phyloP scores from a whole-genome alignment of 2,113 vertebrate genomes.

The Terrapene triunguis region DNA sequence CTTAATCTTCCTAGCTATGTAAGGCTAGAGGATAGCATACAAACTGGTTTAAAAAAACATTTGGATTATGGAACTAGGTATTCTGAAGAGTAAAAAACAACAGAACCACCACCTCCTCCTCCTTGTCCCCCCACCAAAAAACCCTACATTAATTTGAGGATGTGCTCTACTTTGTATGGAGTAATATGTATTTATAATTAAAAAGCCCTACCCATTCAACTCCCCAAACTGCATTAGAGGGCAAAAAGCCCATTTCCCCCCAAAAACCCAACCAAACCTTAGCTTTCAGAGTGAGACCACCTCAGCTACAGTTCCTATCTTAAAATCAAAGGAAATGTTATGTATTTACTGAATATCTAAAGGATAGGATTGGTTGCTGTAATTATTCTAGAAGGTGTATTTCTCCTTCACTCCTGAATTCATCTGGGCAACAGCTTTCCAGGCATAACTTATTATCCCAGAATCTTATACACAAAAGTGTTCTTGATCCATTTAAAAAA shows the following conservation, averaged over 20 bases:
- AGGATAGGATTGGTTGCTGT: neutral
- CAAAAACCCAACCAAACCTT: neutral
- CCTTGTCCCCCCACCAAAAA: too few species aligned
- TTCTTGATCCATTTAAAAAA: slow-evolving; percentile 51
- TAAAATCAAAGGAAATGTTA: neutral
- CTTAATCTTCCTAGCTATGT: neutral
- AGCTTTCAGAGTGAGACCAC: neutral
- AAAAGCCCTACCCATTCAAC: neutral
- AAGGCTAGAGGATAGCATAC: neutral
- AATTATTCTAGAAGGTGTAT: neutral
- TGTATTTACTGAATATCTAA: neutral
- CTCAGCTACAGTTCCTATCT: neutral
- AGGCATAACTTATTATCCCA: slow-evolving; percentile 46
- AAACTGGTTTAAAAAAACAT: neutral
- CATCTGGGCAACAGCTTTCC: slow-evolving; percentile 55
- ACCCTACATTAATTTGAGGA: neutral
- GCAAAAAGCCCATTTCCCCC: neutral
- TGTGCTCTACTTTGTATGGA: neutral
- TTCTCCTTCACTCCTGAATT: slow-evolving; percentile 46
- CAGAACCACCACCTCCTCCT: neutral
- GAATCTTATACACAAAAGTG: slow-evolving; percentile 27
- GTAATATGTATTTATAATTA: neutral
- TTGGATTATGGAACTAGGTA: neutral
- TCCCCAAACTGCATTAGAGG: neutral
- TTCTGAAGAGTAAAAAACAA: neutral